Evolutionary conservation across 2,888 invertebrate genomes (phyloP), one percentile per base, ranked within the genome.

Genomic region (Teleogryllus oceanicus): DNA sequence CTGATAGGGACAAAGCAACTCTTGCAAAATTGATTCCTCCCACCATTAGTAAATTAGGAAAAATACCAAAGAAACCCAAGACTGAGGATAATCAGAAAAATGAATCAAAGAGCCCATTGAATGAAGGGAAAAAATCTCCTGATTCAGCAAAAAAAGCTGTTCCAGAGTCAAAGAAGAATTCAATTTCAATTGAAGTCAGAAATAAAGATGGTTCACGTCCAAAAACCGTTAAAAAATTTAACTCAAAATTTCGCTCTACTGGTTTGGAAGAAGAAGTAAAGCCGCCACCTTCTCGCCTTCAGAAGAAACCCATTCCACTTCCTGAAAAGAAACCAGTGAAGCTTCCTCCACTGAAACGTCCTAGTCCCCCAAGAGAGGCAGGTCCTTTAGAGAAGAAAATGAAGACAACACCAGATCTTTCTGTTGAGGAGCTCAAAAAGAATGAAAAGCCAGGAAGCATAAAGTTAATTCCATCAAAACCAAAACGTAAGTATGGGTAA

Each of bases 171-270:
- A 84, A 92, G 84, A 94, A 93, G 83, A 92, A 93, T 74, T 93
- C 94, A 4, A 94, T 94, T 86, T 94, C 94, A 0, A 94, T 95
- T 84, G 95, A 95, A 89, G 92, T 93, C 80, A 89, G 94, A 82
- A 92, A 92, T 83, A 90, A 92, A 79, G 90, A 91, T 16, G 91
- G 89, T 79, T 82, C 83, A 11, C 89, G 96, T 84, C 93, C 95
- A 8, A 96, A 96, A 88, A 97, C 97, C 74, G 97, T 96, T 1
- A 97, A 97, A 90, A 94, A 94, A 20, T 96, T 93, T 86, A 93
- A 96, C 87, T 94, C 96, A 1, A 96, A 95, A 88, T 96, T 97
- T 89, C 91, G 97, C 83, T 96, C 96, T 78, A 96, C 96, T 84
- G 97, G 96, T 74, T 87, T 97, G 79, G 95, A 94, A 85, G 96